phyloP scores from a whole-genome alignment of 2,888 invertebrate genomes.

The Aphodius granarius region DNA sequence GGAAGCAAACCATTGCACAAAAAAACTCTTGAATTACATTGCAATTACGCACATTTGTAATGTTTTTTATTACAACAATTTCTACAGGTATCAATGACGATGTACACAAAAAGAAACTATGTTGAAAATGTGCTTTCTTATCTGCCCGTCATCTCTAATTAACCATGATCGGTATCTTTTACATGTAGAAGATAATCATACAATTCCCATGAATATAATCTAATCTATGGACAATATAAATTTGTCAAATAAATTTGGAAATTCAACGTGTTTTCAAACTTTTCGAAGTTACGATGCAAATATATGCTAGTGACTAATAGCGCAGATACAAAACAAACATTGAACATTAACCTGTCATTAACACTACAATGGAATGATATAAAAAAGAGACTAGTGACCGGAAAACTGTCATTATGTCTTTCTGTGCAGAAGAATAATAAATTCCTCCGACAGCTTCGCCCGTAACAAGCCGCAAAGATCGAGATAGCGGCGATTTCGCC shows the following conservation, averaged over 20 bases:
- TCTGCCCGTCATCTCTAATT: too few relatives aligned
- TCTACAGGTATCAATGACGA: not conserved
- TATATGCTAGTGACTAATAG: too few relatives aligned
- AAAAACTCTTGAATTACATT: not conserved
- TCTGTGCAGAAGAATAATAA: not conserved
- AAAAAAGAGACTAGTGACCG: not conserved
- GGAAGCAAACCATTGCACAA: not conserved
- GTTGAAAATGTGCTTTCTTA: not conserved
- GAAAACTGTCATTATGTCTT: not conserved
- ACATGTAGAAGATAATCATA: too few relatives aligned
- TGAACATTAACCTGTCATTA: not conserved
- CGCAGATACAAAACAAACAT: not conserved
- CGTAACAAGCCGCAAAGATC: not conserved
- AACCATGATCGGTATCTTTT: too few relatives aligned
- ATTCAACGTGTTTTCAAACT: too few relatives aligned
- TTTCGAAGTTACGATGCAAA: too few relatives aligned
- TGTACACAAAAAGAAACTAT: too few relatives aligned
- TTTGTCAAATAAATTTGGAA: too few relatives aligned
- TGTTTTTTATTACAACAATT: not conserved
- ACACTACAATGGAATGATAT: not conserved
- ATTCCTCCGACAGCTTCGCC: not conserved
- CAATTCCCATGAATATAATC: too few relatives aligned
- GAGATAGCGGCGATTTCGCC: slow-evolving; percentile 1
- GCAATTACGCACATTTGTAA: not conserved
- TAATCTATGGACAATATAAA: too few relatives aligned